These are phyloP conservation scores for Diadema setosum DNA, from an alignment of 35 echinoderm and acorn worm species.

Conservation along the genomic window DNA sequence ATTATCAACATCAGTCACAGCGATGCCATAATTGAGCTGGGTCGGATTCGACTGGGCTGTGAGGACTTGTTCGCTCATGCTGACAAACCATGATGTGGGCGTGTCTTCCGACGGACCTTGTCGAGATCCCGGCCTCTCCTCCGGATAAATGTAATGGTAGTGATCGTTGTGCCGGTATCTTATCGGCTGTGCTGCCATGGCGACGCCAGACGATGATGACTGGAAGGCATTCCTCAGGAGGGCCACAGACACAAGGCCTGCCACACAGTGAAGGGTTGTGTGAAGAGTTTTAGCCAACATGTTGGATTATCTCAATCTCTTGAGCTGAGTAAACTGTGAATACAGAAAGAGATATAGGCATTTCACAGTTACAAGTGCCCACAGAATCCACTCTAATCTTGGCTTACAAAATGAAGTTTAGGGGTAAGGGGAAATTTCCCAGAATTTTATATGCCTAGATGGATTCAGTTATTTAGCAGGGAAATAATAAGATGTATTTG, in stretches of 20 bases:
- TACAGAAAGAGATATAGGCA: background rate
- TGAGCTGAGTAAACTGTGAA: background rate
- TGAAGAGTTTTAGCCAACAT: conserved; percentile 5
- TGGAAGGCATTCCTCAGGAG: background rate
- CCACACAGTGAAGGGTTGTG: conserved; percentile 2
- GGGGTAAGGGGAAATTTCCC: no score
- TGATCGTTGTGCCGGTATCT: background rate
- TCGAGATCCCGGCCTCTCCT: background rate
- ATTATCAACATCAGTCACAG: conserved; percentile 27
- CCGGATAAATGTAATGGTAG: background rate
- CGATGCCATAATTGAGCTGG: conserved; percentile 28
- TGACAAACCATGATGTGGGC: background rate
- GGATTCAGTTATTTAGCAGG: no score
- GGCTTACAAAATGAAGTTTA: no score
- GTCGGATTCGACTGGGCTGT: background rate
- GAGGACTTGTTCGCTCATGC: background rate
- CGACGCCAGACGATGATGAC: background rate
- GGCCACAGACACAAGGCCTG: background rate
- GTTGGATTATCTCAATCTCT: background rate
- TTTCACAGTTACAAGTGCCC: no score
- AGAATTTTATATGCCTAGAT: no score
- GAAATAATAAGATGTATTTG: no score
- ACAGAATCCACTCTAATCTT: no score
- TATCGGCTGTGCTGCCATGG: background rate
- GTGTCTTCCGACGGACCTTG: background rate